Evolutionary conservation across 2,888 invertebrate species (phyloP), one percentile per base, ranked within the genome.

Genomic region (Philereme transversata): DNA sequence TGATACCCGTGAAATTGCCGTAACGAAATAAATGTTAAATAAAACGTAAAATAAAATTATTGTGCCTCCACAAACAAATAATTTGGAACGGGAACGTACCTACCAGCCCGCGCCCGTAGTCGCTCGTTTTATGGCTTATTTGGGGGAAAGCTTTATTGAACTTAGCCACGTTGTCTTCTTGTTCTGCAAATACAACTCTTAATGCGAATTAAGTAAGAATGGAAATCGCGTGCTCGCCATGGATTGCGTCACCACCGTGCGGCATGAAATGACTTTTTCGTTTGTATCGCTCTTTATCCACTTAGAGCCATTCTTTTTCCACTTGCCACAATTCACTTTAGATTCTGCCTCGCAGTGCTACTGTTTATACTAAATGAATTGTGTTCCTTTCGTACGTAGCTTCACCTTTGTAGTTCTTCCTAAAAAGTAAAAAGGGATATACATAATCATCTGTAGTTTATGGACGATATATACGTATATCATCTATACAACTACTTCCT

Each of bases 21-120:
- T 90, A 91, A 90, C 91, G 91, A 87, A 88, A 91, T 92, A 92
- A 92, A 92, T 91, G 91, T 91, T 92, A 89, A 91, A 91, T 92
- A 92, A 92, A 92, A 92, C 90, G 91, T 88, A 90, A 90, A 92
- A 91, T 90, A 92, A 92, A 92, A 91, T 90, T 88, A 90, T 90
- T 88, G 87, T 87, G 89, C 90, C 88, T 90, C 89, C 90, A 86
- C 90, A 90, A 91, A 91, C 91, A 92, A 90, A 92, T 91, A 90
- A 92, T 91, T n/a, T 90, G 90, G 87, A 87, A 86, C 85, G 86
- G 89, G 89, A 86, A 83, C 82, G 78, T 81, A 79, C 75, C 79
- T 52, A 51, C 81, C 79, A 82, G 83, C 83, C 82, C 83, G 87
- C 87, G 88, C 87, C 87, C 88, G 89, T 82, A 82, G 86, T 84